A percentile compares a stretch with the other conserved stretches of the same genome.
Conservation (phyloP, 2,797 vertebrate species). For the Rhincodon typus region DNA sequence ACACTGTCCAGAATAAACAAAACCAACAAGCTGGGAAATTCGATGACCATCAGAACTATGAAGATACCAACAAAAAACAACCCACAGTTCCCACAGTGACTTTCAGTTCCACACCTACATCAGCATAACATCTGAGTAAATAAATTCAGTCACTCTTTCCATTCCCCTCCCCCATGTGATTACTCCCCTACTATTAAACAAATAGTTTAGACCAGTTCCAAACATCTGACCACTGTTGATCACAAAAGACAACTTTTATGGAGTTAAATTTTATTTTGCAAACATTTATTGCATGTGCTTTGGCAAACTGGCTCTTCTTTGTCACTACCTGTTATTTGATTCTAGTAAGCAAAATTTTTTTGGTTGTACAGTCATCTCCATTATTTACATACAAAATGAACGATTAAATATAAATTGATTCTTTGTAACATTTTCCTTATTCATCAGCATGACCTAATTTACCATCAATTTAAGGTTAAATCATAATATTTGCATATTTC, state of each 20-base stretch:
- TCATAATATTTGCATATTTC: slow-evolving; percentile 35
- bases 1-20: slow-evolving; percentile 93
- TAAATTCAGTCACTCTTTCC: slow-evolving; percentile 91
- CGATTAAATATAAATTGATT: slow-evolving; percentile 12
- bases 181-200: slow-evolving; percentile 86
- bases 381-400: slow-evolving; percentile 14
- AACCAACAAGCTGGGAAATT: slow-evolving; percentile 72
- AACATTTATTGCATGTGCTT: background rate
- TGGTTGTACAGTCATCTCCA: background rate
- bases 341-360: background rate
- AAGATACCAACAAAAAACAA: slow-evolving; percentile 82
- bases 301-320: background rate
- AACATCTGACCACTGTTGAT: slow-evolving; percentile 47
- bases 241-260: slow-evolving; percentile 32
- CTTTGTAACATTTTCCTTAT: slow-evolving; percentile 34
- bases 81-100: slow-evolving; percentile 81
- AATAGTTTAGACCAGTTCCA: slow-evolving; percentile 71
- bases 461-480: slow-evolving; percentile 32
- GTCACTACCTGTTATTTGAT: slow-evolving; percentile 20
- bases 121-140: slow-evolving; percentile 92
- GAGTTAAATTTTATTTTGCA: slow-evolving; percentile 24
- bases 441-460: slow-evolving; percentile 36
- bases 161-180: slow-evolving; percentile 68
- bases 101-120: slow-evolving; percentile 89
- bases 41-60: slow-evolving; percentile 78